Percentiles rank a stretch among this genome's conserved stretches.
These are phyloP conservation scores for Trypoxylus dichotomus DNA, from an alignment of 1,140 invertebrate species.

Conservation along the genomic window DNA sequence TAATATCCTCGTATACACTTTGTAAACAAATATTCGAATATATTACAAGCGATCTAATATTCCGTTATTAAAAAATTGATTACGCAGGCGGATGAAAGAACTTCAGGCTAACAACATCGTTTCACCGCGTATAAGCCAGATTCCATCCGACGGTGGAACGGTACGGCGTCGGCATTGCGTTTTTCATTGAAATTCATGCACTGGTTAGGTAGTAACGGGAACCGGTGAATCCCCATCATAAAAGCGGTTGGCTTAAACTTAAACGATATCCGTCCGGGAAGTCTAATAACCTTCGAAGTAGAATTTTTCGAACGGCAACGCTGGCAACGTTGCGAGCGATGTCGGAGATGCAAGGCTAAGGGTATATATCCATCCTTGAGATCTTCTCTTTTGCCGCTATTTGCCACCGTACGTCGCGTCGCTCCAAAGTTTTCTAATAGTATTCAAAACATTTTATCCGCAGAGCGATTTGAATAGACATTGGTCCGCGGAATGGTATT, in stretches of 20 bases:
- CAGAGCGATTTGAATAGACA: background rate
- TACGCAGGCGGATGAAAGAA: background rate
- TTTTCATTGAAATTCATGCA: slow-evolving; percentile 2
- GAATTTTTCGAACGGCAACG: background rate
- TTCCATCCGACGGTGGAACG: background rate
- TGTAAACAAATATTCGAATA: slow-evolving; percentile 4
- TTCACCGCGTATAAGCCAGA: background rate
- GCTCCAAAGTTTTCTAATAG: background rate
- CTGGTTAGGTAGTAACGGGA: background rate
- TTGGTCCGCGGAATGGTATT: background rate
- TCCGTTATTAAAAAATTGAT: slow-evolving; percentile 2
- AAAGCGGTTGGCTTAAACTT: background rate
- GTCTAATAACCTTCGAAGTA: background rate
- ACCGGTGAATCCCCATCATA: background rate
- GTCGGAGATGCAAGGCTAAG: too few relatives aligned
- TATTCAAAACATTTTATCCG: background rate
- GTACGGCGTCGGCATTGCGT: background rate
- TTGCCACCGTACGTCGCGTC: background rate
- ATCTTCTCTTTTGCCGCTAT: background rate
- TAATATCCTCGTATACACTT: background rate
- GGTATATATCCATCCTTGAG: background rate
- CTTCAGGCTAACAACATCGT: background rate
- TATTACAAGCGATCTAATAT: background rate
- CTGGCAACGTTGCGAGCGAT: background rate
- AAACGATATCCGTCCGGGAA: background rate